Evolutionary conservation across 64 coral and sea anemone species (phyloP), one percentile per base, ranked within the genome.

Genomic region (Orbicella faveolata): DNA sequence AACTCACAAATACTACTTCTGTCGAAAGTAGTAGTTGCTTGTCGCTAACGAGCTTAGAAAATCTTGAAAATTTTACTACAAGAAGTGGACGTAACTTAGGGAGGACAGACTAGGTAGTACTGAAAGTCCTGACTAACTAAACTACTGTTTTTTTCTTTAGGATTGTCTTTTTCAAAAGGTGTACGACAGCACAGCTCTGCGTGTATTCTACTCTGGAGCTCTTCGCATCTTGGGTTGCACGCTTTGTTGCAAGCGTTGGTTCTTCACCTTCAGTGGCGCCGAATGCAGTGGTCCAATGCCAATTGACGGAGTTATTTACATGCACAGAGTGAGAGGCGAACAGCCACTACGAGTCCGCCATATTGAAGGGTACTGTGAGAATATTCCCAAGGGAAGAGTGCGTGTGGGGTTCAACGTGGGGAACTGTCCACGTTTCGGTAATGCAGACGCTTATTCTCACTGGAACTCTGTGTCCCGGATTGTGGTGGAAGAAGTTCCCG

Each of bases 401-500:
- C 89, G 79, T 23, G 89, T 90, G 6, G 89, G 89, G 3, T 74
- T 90, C 66, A 90, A 90, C 78, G 89, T 90, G 2, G 89, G 89
- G 2, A 83, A 90, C 54, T 90, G 89, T 62, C 18, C 30, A 12
- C n/a, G 89, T 33, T 75, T 19, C 18, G 89, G 89, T 0, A 75
- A 81, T 44, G 89, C 89, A 81, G 89, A 90, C 34, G 89, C 89
- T 17, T 6, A 54, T 37, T 81, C 89, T 1, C 66, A 79, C 17
- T 81, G 53, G 52, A 79, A 74, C 19, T 73, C 89, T 16, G 26
- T 52, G 20, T 77, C 73, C 78, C 78, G 89, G 6, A 36, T 90
- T 30, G 67, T 90, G 13, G 9, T 90, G 0, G 89, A 90, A 39
- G 89, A 90, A 72, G 66, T 90, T 0, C 63, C 63, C 13, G 36